Base-by-base conservation (phyloP, 2,888 invertebrate genomes). In the Zaprionus obscuricornis region DNA sequence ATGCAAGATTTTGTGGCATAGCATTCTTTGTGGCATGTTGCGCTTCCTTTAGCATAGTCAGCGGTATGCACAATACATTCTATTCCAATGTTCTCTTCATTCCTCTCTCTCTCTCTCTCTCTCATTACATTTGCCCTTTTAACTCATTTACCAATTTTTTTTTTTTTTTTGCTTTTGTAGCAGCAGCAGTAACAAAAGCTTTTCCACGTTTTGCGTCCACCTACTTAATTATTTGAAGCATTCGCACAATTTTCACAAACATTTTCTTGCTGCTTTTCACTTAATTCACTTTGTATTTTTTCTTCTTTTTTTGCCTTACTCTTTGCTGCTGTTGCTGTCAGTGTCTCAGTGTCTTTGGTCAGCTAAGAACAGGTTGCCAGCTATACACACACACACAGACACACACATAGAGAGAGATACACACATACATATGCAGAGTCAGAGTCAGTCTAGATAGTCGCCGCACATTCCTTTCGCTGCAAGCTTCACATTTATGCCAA, bases 401-500 rank as follows among this genome's bases (percentile, higher is more conserved):
- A 13, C 46, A 27, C 40, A 29, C 33, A 40, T 33, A 33, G 10
- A n/a, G 37, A 42, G 5, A 27, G 1, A 8, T 17, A 13, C 31
- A n/a, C 40, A 29, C 62, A n/a, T 37, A 51, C 47, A 42, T 40
- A 47, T 54, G 27, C 43, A 11, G 14, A 37, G 29, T 24, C 18
- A 22, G 17, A 67, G 77, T 56, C 42, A 31, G 22, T n/a, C n/a
- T 66, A 69, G 77, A 74, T 74, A 68, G 81, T 56, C 42, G 72
- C 62, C 33, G 58, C 55, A 56, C 86, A 81, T 81, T 81, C 81
- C 66, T 85, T 40, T 74, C 54, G 71, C 57, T 85, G 81, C 81
- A 74, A 83, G 83, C 82, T 63, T 74, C 77, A 74, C 81, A 78
- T 81, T 81, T 83, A 85, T 81, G 86, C 85, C 84, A 82, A 85